Conservation (phyloP, 2,797 vertebrate genomes). For the Propithecus deckenii region DNA sequence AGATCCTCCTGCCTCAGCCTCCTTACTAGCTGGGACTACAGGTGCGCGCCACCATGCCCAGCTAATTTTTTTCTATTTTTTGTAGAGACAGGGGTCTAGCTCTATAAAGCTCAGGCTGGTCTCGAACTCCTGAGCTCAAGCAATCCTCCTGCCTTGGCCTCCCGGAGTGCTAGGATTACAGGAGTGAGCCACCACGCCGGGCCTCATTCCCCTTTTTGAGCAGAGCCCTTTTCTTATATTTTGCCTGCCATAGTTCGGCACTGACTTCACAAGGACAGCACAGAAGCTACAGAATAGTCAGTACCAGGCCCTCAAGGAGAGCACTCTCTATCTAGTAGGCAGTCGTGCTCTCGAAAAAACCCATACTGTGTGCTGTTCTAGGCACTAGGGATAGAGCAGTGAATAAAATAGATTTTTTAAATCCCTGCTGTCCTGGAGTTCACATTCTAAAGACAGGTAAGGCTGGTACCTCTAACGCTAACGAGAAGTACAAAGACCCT, state of each 20-base stretch:
- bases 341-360: background rate
- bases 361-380: background rate
- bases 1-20: too few relatives aligned
- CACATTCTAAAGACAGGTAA: background rate
- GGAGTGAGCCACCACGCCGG: too few relatives aligned
- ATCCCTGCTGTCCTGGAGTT: background rate
- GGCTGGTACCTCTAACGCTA: background rate
- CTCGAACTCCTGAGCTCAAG: too few relatives aligned
- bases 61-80: too few relatives aligned
- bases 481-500: background rate
- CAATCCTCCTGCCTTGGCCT: too few relatives aligned
- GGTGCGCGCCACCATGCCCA: too few relatives aligned
- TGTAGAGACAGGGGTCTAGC: too few relatives aligned
- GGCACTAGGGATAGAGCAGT: background rate
- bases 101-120: too few relatives aligned
- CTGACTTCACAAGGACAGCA: background rate
- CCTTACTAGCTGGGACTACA: too few relatives aligned
- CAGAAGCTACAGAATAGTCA: background rate
- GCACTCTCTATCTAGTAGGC: background rate
- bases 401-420: background rate
- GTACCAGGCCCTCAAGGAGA: background rate
- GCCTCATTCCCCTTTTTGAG: background rate
- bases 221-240: background rate
- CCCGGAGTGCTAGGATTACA: too few relatives aligned
- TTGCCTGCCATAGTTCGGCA: background rate